phyloP scores from a whole-genome alignment of 2,797 vertebrate genomes.

The Crocodylus rhombifer region DNA sequence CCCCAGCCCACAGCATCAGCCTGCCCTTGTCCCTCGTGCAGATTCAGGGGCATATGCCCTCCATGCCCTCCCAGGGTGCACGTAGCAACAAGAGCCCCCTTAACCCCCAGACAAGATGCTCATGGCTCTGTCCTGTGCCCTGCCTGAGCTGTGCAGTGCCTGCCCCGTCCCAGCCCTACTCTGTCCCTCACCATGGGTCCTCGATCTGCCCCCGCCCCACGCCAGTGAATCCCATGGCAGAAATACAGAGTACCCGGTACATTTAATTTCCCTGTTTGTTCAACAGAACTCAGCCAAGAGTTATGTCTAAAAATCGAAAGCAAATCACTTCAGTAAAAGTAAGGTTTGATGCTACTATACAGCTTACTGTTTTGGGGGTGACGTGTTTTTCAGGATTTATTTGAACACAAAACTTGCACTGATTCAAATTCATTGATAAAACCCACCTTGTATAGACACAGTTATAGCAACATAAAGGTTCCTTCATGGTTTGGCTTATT shows the following conservation, averaged over 20 bases:
- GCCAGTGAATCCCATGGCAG: not conserved
- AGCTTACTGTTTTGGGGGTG: not conserved
- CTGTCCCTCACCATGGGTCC: no score
- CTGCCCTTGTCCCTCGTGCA: no score
- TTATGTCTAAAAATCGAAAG: not conserved
- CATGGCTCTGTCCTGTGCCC: no score
- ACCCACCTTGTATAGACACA: not conserved
- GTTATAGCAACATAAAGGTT: not conserved
- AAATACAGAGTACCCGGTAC: constrained; percentile 6
- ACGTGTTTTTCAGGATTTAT: not conserved
- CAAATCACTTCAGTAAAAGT: not conserved
- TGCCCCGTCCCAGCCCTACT: no score
- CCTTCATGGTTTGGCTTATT: not conserved
- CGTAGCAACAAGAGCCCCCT: no score
- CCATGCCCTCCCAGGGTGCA: no score
- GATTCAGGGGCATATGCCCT: no score
- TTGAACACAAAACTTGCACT: not conserved
- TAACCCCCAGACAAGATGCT: no score
- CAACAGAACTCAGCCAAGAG: not conserved
- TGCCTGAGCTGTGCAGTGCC: no score
- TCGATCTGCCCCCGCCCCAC: no score
- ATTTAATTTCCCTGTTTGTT: not conserved
- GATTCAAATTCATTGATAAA: not conserved
- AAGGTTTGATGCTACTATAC: not conserved
- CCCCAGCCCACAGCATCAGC: no score